Evolutionary conservation across 2,113 vertebrate genomes (phyloP), one percentile per base, ranked within the genome.

Genomic region (Dipodomys merriami): DNA sequence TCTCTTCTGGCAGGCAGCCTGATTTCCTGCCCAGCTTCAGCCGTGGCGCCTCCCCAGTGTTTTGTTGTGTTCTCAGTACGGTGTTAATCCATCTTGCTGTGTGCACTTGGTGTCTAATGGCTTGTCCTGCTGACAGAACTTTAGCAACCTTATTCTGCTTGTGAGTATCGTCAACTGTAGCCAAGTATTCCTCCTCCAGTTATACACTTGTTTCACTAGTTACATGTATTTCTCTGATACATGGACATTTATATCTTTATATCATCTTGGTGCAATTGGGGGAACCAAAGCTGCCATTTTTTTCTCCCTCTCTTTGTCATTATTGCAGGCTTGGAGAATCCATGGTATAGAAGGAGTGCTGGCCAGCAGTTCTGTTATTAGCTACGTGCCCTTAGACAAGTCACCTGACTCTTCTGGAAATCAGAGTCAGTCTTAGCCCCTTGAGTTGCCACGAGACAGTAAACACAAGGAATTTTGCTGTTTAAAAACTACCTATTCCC

Each of bases 351-450:
- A 74, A 86, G 71, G 20, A 91, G 74, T 18, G 33, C 15, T 29
- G 57, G 74, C 25, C 57, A 90, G 82, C 81, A 77, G 60, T 29
- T 83, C 60, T 90, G 69, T 29, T 22, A 35, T 88, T 90, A 88
- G 30, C 49, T 80, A 1, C 62, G 30, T 67, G 35, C 49, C 49
- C 8, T 85, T 64, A 57, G 25, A 68, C 27, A 91, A 88, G 57
- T 90, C 44, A 77, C 62, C 76, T 62, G 83, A 89, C 76, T 72
- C 62, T 88, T 88, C 88, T 92, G 13, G n/a, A 91, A 91, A 33
- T 93, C 33, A 60, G 77, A 78, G 25, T 57, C 92, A 94, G 53
- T 74, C 85, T 16, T 83, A 91, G 49, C 76, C 88, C 57, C 91
- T 27, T 88, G 39, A 19, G 35, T 71, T 96, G 65, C 85, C n/a